Evolutionary conservation across 1,140 invertebrate genomes (phyloP).

Genomic region (Formica selysi): DNA sequence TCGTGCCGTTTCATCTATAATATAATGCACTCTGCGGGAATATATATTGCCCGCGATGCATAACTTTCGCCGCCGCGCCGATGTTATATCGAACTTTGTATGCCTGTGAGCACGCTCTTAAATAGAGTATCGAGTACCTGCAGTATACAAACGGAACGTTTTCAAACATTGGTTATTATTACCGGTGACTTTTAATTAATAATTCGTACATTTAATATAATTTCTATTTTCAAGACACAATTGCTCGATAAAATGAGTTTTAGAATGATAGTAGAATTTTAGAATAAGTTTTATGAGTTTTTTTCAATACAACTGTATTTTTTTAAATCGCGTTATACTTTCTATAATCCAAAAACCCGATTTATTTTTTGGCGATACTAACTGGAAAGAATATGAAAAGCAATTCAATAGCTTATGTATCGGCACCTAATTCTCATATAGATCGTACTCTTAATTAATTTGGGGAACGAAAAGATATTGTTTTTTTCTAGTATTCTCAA

Average conservation of each 20-base stretch:
- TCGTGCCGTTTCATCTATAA: constrained; percentile 51
- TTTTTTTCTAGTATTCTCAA: background rate
- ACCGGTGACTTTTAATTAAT: background rate
- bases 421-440: background rate
- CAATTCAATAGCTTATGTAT: too few species aligned
- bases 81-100: background rate
- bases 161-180: background rate
- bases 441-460: background rate
- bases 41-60: constrained; percentile 46
- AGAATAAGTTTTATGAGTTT: background rate
- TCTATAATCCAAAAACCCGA: background rate
- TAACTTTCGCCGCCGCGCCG: constrained; percentile 37
- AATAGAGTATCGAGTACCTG: constrained; percentile 14
- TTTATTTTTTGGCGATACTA: background rate
- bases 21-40: constrained; percentile 42
- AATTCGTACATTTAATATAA: too few species aligned
- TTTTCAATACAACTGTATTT: background rate
- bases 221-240: background rate
- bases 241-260: background rate
- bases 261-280: too few species aligned
- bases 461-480: background rate
- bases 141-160: background rate
- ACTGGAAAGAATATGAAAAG: background rate
- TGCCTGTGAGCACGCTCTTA: background rate
- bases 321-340: background rate